Evolutionary conservation across 2,113 vertebrate species (phyloP).

Genomic region (Elgaria multicarinata): DNA sequence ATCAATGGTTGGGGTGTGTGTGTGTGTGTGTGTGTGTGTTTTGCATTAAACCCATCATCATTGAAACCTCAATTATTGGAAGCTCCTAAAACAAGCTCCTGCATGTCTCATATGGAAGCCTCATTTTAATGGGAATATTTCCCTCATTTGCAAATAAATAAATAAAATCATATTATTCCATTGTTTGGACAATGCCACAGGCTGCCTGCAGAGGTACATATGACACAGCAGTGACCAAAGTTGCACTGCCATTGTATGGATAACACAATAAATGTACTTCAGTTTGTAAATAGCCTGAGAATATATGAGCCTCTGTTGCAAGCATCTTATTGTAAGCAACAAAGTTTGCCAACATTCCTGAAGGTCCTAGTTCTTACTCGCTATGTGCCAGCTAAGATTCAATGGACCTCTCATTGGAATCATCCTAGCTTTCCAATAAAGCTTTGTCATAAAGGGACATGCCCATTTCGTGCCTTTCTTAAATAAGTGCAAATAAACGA

Average conservation of each 20-base stretch:
- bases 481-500: not conserved
- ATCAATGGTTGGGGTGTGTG: not conserved
- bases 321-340: not conserved
- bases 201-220: not conserved
- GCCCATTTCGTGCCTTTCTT: not conserved
- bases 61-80: not conserved
- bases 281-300: not conserved
- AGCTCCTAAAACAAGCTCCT: not conserved
- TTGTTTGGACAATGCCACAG: not conserved
- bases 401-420: not conserved
- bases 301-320: not conserved
- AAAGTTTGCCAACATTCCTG: not conserved
- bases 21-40: rapidly evolving
- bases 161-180: not conserved
- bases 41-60: not conserved
- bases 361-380: not conserved
- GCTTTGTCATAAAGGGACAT: not conserved
- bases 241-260: slow-evolving; percentile 1
- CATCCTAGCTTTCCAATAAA: not conserved
- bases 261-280: not conserved
- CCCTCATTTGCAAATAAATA: not conserved
- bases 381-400: not conserved
- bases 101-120: not conserved
- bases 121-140: not conserved
- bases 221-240: slow-evolving; percentile 1